phyloP scores from a whole-genome alignment of 2,888 invertebrate species.

The Serrognathus titanus region DNA sequence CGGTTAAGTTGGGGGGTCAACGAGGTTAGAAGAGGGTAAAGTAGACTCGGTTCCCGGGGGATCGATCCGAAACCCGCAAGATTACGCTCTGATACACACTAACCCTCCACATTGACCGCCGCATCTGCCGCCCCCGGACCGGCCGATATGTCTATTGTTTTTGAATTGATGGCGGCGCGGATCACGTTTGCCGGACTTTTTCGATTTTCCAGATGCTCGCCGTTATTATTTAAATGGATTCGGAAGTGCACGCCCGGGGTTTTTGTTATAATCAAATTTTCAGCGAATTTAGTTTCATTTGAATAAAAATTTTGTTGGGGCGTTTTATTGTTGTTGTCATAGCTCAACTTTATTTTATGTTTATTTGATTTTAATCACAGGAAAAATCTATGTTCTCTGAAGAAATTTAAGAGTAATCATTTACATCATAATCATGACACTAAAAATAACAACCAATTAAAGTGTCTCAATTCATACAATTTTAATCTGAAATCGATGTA shows the following conservation, averaged over 20 bases:
- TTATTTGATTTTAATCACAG: no score
- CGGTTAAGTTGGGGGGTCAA: slow-evolving; percentile 14
- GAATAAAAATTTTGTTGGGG: slow-evolving; percentile 21
- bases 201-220: slow-evolving; percentile 6
- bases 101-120: slow-evolving; percentile 36
- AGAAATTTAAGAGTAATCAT: no score
- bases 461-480: no score
- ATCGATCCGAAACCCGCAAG: slow-evolving; percentile 34
- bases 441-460: no score
- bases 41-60: slow-evolving; percentile 25
- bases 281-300: slow-evolving; percentile 20
- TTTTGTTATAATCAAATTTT: slow-evolving; percentile 25
- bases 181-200: slow-evolving; percentile 18
- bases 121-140: slow-evolving; percentile 26
- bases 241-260: slow-evolving; percentile 26
- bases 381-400: no score
- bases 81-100: slow-evolving; percentile 39
- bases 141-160: slow-evolving; percentile 10
- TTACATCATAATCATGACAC: no score
- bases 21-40: slow-evolving; percentile 20
- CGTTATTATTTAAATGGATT: slow-evolving; percentile 28
- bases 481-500: no score
- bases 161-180: slow-evolving; percentile 12
- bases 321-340: slow-evolving; percentile 4
- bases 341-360: neutral